Conservation (phyloP, 2,797 vertebrate genomes). For the Brachyrhaphis roseni region DNA sequence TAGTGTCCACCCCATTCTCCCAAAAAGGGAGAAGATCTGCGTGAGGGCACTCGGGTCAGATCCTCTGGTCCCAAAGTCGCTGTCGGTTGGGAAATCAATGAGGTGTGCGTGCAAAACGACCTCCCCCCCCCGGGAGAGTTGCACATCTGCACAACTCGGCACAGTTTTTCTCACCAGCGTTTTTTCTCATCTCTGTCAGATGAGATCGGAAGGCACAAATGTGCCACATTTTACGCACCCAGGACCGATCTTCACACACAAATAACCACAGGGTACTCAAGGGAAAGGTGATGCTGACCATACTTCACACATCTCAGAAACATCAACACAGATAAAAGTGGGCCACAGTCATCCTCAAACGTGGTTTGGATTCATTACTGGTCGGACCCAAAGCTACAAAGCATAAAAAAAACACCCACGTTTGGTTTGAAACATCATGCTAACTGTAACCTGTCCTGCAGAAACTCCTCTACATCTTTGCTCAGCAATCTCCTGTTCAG, state of each 20-base stretch:
- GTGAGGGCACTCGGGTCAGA: constrained; percentile 50
- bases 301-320: constrained; percentile 29
- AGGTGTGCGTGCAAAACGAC: constrained; percentile 46
- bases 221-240: constrained; percentile 60
- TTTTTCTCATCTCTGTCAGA: constrained; percentile 72
- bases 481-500: constrained; percentile 16
- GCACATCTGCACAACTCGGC: constrained; percentile 76
- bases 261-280: constrained; percentile 54
- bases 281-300: constrained; percentile 52
- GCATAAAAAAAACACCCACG: too few relatives aligned
- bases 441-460: background rate
- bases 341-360: background rate
- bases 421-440: background rate
- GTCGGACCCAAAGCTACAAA: background rate
- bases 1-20: constrained; percentile 36
- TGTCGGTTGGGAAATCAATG: constrained; percentile 71
- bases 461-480: constrained; percentile 20
- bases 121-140: constrained; percentile 67
- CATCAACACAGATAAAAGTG: constrained; percentile 1
- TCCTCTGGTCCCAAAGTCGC: constrained; percentile 62
- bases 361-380: background rate
- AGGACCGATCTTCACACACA: constrained; percentile 62
- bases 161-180: constrained; percentile 64
- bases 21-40: constrained; percentile 56
- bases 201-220: constrained; percentile 73